These are phyloP conservation scores for Papilio glaucus DNA, from an alignment of 1,140 invertebrate species.

Conservation along the genomic window DNA sequence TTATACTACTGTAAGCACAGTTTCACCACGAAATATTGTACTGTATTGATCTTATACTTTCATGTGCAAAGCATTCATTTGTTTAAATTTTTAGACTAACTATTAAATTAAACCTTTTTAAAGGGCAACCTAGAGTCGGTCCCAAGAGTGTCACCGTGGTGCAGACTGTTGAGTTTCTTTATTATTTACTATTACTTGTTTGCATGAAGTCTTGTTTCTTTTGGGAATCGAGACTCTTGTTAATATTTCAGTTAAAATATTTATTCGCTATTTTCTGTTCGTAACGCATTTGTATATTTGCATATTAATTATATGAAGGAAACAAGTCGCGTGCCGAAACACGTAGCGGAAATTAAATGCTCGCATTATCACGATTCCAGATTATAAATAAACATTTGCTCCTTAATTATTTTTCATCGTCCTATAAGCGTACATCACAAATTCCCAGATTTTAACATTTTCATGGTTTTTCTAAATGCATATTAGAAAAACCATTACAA, in stretches of 20 bases:
- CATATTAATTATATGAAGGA: not conserved
- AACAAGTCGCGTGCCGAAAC: conserved; percentile 1
- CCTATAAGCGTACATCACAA: not conserved
- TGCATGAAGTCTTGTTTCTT: too few species aligned
- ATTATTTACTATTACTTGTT: too few species aligned
- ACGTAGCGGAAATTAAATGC: conserved; percentile 20
- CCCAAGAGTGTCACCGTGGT: too few species aligned
- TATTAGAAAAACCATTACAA: not conserved
- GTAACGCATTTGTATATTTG: conserved; percentile 7
- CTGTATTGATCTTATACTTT: too few species aligned
- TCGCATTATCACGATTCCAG: conserved; percentile 5
- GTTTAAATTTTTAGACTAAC: too few species aligned
- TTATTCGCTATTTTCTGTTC: not conserved
- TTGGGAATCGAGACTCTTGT: too few species aligned
- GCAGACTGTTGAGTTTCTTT: too few species aligned
- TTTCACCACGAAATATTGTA: too few species aligned
- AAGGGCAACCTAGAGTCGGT: too few species aligned
- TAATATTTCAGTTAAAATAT: not conserved
- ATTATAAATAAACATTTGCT: conserved; percentile 24
- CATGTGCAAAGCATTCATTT: too few species aligned
- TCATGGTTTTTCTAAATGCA: not conserved
- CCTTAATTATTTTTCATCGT: not conserved
- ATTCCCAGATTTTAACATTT: not conserved
- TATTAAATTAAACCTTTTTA: too few species aligned
- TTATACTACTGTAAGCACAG: too few species aligned